These are phyloP conservation scores for Neodontobutis hainanensis DNA, from an alignment of 2,113 vertebrate genomes.

Conservation along the genomic window DNA sequence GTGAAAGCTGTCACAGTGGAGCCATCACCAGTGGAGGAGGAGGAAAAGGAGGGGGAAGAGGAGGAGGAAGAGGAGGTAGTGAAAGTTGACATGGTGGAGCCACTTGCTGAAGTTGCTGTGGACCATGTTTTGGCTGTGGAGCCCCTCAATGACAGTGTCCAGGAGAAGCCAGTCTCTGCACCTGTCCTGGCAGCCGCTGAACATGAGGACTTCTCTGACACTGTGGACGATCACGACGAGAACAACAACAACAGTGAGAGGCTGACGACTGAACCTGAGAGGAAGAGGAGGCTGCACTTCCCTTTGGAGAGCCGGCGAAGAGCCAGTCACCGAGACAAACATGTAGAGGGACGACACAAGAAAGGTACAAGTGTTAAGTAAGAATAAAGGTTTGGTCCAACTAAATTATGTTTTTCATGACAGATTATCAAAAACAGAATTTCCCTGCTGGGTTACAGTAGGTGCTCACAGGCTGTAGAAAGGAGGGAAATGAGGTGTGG, in stretches of 20 bases:
- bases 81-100: not conserved
- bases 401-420: no score
- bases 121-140: constrained; percentile 22
- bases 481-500: no score
- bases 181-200: not conserved
- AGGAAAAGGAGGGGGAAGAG: not conserved
- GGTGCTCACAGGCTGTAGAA: no score
- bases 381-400: not conserved
- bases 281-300: constrained; percentile 18
- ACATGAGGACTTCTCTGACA: constrained; percentile 27
- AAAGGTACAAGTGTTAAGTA: constrained; percentile 77
- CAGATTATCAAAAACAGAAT: no score
- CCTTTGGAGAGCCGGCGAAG: not conserved
- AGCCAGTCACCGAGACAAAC: constrained; percentile 24
- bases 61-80: constrained; percentile 6
- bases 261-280: constrained; percentile 38
- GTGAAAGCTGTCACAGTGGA: not conserved
- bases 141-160: constrained; percentile 1
- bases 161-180: constrained; percentile 6
- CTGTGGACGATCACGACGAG: constrained; percentile 47
- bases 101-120: constrained; percentile 11
- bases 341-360: constrained; percentile 9
- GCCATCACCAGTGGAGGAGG: not conserved
- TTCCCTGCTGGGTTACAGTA: no score
- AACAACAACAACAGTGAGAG: constrained; percentile 74